Conservation (phyloP, 1,140 invertebrate genomes). For the Papilio dardanus region DNA sequence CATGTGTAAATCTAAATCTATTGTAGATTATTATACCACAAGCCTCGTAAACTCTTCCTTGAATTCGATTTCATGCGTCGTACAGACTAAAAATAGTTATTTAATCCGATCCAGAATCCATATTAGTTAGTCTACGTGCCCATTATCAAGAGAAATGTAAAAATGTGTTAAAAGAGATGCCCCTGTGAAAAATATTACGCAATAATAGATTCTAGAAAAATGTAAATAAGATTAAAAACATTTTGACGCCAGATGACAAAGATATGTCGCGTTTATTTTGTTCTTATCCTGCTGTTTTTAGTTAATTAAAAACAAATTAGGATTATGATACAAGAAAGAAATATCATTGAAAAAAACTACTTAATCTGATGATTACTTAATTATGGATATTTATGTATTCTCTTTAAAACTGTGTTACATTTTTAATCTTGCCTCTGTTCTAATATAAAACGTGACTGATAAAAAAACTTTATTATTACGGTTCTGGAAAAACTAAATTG, state of each 20-base stretch:
- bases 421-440: neutral
- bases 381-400: neutral
- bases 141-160: too few relatives aligned
- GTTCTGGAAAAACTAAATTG: neutral
- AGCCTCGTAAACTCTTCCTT: constrained; percentile 16
- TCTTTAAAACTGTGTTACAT: neutral
- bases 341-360: neutral
- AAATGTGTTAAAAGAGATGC: too few relatives aligned
- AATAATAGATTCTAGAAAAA: too few relatives aligned
- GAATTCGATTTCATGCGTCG: neutral
- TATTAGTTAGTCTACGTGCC: too few relatives aligned
- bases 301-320: too few relatives aligned
- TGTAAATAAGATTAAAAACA: too few relatives aligned
- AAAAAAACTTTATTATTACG: neutral
- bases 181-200: too few relatives aligned
- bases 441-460: neutral
- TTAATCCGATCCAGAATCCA: neutral
- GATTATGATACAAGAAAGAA: too few relatives aligned
- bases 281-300: too few relatives aligned
- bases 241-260: too few relatives aligned
- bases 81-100: constrained; percentile 3
- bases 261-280: too few relatives aligned
- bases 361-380: neutral
- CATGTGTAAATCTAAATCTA: neutral
- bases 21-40: neutral